A percentile compares a stretch with the other conserved stretches of the same genome.
These are phyloP conservation scores for Odontesthes bonariensis DNA, from an alignment of 2,113 vertebrate species.

Conservation along the genomic window DNA sequence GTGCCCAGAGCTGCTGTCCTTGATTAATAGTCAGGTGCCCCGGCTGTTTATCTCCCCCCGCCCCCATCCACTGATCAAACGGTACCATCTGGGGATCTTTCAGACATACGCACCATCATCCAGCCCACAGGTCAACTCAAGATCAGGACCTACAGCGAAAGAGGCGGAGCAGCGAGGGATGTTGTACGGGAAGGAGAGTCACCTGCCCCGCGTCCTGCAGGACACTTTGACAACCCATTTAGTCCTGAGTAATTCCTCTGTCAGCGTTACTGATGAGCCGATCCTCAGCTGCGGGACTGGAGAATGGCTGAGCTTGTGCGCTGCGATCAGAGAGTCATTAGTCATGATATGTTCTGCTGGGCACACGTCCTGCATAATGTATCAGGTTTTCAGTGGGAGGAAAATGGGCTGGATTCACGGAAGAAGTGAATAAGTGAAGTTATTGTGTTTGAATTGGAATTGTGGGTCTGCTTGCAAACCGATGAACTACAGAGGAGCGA, in stretches of 20 bases:
- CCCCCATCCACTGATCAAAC: conserved; percentile 33
- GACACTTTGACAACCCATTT: conserved; percentile 70
- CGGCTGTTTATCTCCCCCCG: conserved; percentile 64
- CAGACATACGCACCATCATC: conserved; percentile 40
- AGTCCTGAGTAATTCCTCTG: conserved; percentile 70
- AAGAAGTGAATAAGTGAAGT: conserved; percentile 44
- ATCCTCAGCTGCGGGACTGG: conserved; percentile 25
- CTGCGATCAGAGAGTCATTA: conserved; percentile 46
- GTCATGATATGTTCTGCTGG: conserved; percentile 36
- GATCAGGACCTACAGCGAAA: conserved; percentile 55
- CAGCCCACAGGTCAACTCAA: conserved; percentile 43
- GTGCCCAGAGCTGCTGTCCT: conserved; percentile 59
- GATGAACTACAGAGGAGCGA: conserved; percentile 17
- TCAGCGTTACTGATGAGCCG: conserved; percentile 63
- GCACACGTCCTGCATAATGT: conserved; percentile 60
- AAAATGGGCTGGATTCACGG: conserved; percentile 31
- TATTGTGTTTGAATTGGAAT: conserved; percentile 23
- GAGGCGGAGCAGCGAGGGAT: conserved; percentile 10
- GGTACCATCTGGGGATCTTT: conserved; percentile 55
- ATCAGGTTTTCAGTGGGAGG: conserved; percentile 49
- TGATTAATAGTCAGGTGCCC: conserved; percentile 79
- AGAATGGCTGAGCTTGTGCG: neutral
- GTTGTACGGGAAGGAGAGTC: conserved; percentile 31
- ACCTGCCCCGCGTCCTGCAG: conserved; percentile 62
- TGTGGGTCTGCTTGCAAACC: conserved; percentile 33